Conservation (phyloP, 2,888 invertebrate genomes). For the Lycocerus yunnanus region DNA sequence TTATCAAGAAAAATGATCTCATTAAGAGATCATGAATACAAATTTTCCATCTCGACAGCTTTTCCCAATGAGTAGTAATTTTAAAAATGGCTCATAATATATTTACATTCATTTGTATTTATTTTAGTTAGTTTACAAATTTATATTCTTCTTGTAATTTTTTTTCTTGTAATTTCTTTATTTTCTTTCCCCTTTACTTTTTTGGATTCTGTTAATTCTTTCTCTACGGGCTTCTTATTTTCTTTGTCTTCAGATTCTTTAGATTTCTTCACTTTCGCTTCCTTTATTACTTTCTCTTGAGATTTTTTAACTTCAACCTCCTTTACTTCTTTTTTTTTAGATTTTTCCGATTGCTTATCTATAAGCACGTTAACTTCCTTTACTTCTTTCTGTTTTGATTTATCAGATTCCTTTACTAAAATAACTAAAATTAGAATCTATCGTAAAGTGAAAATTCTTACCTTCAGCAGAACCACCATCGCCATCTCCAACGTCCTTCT, state of each 20-base stretch:
- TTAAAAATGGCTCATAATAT: too few relatives aligned
- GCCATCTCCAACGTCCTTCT: not conserved
- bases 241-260: not conserved
- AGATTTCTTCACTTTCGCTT: not conserved
- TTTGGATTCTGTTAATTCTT: not conserved
- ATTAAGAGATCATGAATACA: too few relatives aligned
- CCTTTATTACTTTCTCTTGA: not conserved
- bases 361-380: not conserved
- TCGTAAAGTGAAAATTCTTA: not conserved
- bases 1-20: too few relatives aligned
- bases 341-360: not conserved
- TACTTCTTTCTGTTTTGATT: not conserved
- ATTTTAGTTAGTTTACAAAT: not conserved
- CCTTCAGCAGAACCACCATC: not conserved
- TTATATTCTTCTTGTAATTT: not conserved
- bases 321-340: not conserved
- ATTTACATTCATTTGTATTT: not conserved
- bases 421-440: not conserved
- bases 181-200: not conserved
- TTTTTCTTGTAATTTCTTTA: not conserved
- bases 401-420: not conserved
- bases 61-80: too few relatives aligned
- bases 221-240: not conserved
- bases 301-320: not conserved
- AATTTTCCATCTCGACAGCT: too few relatives aligned